A percentile compares a stretch with the other conserved stretches of the same genome.
phyloP scores from a whole-genome alignment of 2,113 vertebrate genomes.

The Chaetodon trifascialis region DNA sequence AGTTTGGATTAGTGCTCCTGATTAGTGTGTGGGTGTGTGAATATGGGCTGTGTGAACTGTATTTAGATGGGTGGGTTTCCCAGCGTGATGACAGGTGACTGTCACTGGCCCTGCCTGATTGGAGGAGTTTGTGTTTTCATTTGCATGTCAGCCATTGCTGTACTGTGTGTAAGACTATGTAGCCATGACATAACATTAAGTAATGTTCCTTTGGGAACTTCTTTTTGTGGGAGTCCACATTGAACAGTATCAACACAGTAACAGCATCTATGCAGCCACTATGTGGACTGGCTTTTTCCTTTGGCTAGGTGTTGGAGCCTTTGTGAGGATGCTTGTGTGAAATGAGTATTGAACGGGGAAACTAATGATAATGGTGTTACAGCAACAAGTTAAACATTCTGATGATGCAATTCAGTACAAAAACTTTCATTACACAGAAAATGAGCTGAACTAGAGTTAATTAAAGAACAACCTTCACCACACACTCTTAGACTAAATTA shows the following conservation, averaged over 20 bases:
- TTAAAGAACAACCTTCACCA: neutral
- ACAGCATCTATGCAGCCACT: neutral
- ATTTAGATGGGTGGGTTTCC: conserved; percentile 52
- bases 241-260: neutral
- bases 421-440: neutral
- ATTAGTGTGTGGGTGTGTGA: conserved; percentile 57
- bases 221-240: neutral
- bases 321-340: neutral
- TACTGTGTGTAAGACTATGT: neutral
- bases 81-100: conserved; percentile 43
- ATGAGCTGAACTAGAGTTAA: neutral
- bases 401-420: neutral
- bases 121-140: conserved; percentile 38
- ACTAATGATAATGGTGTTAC: neutral
- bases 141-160: conserved; percentile 19
- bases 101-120: conserved; percentile 48
- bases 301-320: neutral
- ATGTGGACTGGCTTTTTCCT: neutral
- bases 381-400: neutral
- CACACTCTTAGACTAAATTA: neutral
- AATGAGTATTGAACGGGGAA: neutral
- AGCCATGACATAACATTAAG: neutral
- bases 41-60: conserved; percentile 44
- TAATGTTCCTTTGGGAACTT: neutral
- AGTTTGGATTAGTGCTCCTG: conserved; percentile 61